A percentile compares a stretch with the other conserved stretches of the same genome.
These are phyloP conservation scores for Zaprionus capensis DNA, from an alignment of 1,140 invertebrate species.

Conservation along the genomic window DNA sequence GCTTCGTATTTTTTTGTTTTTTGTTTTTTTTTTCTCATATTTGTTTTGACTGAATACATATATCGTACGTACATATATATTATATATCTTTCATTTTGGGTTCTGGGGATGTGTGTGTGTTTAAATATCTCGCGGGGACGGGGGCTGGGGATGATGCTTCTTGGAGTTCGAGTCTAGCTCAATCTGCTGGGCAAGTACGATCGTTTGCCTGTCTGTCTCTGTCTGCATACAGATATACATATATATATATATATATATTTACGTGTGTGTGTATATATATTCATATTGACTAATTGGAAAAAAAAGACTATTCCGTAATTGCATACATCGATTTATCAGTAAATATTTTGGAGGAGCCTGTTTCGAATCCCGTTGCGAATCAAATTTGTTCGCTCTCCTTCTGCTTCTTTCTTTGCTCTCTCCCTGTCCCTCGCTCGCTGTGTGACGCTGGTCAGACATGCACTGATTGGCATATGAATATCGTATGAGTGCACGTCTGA, in stretches of 20 bases:
- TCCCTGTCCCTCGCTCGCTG: background rate
- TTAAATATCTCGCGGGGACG: background rate
- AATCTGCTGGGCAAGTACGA: conserved; percentile 38
- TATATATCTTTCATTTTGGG: conserved; percentile 1
- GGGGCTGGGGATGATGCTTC: background rate
- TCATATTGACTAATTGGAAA: conserved; percentile 58
- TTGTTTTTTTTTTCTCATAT: background rate
- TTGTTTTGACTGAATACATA: conserved; percentile 11
- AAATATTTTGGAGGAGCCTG: conserved; percentile 27
- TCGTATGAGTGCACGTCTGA: conserved; percentile 1
- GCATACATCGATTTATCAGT: conserved; percentile 29
- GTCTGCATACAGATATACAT: conserved; percentile 15
- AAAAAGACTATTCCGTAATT: conserved; percentile 56
- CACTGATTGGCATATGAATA: conserved; percentile 1
- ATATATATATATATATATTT: conserved; percentile 18
- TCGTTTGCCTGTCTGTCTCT: conserved; percentile 9
- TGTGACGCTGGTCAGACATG: background rate
- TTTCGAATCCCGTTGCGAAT: conserved; percentile 33
- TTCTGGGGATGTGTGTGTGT: background rate
- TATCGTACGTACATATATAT: conserved; percentile 4
- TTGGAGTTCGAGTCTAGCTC: background rate
- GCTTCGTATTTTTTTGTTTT: background rate
- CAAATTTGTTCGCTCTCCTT: background rate
- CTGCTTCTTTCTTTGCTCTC: background rate
- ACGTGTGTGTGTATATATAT: conserved; percentile 6